Evolutionary conservation across 2,888 invertebrate species (phyloP).

Genomic region (Tigriopus californicus): DNA sequence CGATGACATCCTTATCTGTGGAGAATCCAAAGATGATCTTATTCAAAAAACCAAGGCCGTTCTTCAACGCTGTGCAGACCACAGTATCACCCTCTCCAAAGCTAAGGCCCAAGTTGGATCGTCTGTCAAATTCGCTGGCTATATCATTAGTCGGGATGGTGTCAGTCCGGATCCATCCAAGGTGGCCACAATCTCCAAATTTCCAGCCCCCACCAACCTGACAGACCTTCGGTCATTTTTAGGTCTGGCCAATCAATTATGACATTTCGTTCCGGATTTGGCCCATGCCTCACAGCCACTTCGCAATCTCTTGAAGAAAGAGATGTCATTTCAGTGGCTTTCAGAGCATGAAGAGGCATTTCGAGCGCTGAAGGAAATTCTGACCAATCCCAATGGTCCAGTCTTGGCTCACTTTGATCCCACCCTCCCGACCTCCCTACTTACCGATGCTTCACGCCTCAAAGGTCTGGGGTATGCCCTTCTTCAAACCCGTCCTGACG

Average conservation of each 20-base stretch:
- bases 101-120: background rate
- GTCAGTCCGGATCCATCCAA: background rate
- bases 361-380: background rate
- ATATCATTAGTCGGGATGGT: background rate
- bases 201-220: background rate
- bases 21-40: too few species aligned
- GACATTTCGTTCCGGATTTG: slow-evolving; percentile 1
- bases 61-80: background rate
- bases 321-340: slow-evolving; percentile 7
- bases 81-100: background rate
- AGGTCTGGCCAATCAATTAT: slow-evolving; percentile 13
- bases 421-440: background rate
- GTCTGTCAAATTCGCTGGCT: background rate
- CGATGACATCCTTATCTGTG: background rate
- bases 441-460: slow-evolving; percentile 8
- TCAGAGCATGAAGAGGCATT: slow-evolving; percentile 2
- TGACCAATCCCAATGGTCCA: background rate
- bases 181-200: background rate
- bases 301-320: background rate
- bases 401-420: slow-evolving; percentile 6
- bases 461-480: slow-evolving; percentile 6
- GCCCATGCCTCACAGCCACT: slow-evolving; percentile 11
- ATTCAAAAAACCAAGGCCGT: too few species aligned
- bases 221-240: slow-evolving; percentile 9
- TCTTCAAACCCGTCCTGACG: background rate